Percentiles rank a stretch among this genome's conserved stretches.
Evolutionary conservation across 2,888 invertebrate genomes (phyloP).

Genomic region (Euphydryas editha): DNA sequence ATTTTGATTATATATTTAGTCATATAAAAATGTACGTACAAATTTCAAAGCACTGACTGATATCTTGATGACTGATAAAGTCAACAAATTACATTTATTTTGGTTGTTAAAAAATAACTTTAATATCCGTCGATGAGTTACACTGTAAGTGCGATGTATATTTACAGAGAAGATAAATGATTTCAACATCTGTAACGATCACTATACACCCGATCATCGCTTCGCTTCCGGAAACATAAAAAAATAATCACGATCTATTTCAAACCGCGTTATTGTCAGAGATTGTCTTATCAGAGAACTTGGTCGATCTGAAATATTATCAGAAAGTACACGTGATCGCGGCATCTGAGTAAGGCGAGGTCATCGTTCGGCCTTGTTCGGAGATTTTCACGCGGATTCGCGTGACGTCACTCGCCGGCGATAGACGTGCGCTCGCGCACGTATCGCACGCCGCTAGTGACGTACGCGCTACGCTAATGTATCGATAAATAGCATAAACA

Average conservation of each 20-base stretch:
- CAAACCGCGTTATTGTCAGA: neutral
- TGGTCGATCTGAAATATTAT: neutral
- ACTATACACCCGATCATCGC: neutral
- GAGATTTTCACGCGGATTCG: slow-evolving; percentile 64
- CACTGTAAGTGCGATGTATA: neutral
- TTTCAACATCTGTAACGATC: neutral
- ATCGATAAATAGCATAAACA: slow-evolving; percentile 15
- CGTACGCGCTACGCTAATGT: slow-evolving; percentile 44
- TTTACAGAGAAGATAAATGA: neutral
- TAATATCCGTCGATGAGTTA: neutral
- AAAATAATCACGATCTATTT: slow-evolving; percentile 5
- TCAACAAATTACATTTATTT: too few relatives aligned
- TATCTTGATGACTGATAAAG: too few relatives aligned
- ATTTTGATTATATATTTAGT: neutral
- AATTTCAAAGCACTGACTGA: too few relatives aligned
- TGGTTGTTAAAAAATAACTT: neutral
- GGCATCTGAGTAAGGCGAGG: slow-evolving; percentile 50
- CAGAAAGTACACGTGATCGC: slow-evolving; percentile 29
- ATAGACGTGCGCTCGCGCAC: slow-evolving; percentile 69
- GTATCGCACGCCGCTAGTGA: slow-evolving; percentile 64
- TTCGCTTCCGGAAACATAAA: slow-evolving; percentile 2
- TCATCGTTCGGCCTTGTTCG: slow-evolving; percentile 76
- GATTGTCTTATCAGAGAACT: neutral
- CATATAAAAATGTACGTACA: neutral
- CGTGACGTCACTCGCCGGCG: slow-evolving; percentile 58